Evolutionary conservation across 1,140 invertebrate species (phyloP).

Genomic region (Pemphigus obesinymphae): DNA sequence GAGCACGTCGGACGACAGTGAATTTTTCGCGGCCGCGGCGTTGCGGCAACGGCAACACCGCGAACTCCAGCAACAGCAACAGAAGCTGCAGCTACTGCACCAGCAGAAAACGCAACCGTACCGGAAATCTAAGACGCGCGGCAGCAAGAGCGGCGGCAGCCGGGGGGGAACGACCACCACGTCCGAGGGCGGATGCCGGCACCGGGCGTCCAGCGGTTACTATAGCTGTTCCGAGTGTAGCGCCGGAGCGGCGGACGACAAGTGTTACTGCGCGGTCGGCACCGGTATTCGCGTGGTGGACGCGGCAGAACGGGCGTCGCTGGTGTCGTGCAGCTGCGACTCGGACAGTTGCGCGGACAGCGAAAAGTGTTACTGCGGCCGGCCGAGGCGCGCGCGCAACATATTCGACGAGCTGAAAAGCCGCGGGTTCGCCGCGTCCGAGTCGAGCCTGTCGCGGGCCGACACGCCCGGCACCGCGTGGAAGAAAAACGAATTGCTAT

Average conservation of each 20-base stretch:
- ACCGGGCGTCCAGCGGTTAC: conserved; percentile 56
- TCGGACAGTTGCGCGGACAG: conserved; percentile 17
- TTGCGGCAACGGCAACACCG: conserved; percentile 44
- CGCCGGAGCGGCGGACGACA: conserved; percentile 64
- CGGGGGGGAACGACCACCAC: conserved; percentile 46
- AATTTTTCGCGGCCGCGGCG: conserved; percentile 54
- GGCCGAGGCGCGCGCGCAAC: not conserved
- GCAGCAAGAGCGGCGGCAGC: not conserved
- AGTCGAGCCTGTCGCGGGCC: conserved; percentile 52
- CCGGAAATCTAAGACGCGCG: not conserved
- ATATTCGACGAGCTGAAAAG: conserved; percentile 54
- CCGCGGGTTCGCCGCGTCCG: conserved; percentile 55
- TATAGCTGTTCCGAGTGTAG: conserved; percentile 81
- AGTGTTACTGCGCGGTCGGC: conserved; percentile 76
- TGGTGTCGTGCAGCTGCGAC: conserved; percentile 37
- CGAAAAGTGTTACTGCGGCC: conserved; percentile 47
- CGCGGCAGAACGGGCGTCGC: conserved; percentile 51
- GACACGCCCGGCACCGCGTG: conserved; percentile 47
- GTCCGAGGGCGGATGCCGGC: conserved; percentile 3
- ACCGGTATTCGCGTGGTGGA: no score
- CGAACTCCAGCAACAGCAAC: not conserved
- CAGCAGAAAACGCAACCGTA: not conserved
- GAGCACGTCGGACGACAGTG: conserved; percentile 63
- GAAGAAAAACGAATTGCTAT: conserved; percentile 47
- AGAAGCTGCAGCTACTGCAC: not conserved